Conservation (phyloP, 2,113 vertebrate species). For the Periophthalmodon schlosseri region DNA sequence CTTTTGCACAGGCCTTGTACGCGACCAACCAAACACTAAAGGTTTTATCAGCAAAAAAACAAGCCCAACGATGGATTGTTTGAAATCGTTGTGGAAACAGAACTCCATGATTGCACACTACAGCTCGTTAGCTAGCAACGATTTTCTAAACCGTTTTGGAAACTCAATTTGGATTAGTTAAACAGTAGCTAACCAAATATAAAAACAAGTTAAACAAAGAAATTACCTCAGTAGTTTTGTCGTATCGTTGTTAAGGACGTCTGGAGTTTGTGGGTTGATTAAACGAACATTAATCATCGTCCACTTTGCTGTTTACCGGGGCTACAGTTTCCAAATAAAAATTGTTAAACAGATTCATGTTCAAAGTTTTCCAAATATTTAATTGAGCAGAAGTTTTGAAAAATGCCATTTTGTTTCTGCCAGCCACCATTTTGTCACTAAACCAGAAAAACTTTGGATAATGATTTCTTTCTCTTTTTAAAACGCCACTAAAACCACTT, state of each 20-base stretch:
- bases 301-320: neutral
- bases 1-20: neutral
- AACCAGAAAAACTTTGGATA: neutral
- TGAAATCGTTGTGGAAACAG: neutral
- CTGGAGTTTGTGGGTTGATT: neutral
- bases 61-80: neutral
- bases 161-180: conserved; percentile 2
- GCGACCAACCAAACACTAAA: neutral
- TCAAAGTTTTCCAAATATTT: neutral
- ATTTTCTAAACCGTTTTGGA: neutral
- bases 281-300: neutral
- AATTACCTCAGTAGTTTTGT: neutral
- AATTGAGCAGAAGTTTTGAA: neutral
- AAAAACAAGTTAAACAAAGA: neutral
- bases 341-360: neutral
- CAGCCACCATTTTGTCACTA: neutral
- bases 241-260: neutral
- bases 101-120: neutral
- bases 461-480: neutral
- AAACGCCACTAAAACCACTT: neutral
- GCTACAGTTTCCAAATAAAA: neutral
- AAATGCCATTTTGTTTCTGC: conserved; percentile 1
- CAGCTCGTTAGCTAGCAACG: neutral
- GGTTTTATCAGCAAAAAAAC: neutral
- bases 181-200: conserved; percentile 1